phyloP scores from a whole-genome alignment of 2,888 invertebrate genomes.

The Drosophila pseudotalamancana region DNA sequence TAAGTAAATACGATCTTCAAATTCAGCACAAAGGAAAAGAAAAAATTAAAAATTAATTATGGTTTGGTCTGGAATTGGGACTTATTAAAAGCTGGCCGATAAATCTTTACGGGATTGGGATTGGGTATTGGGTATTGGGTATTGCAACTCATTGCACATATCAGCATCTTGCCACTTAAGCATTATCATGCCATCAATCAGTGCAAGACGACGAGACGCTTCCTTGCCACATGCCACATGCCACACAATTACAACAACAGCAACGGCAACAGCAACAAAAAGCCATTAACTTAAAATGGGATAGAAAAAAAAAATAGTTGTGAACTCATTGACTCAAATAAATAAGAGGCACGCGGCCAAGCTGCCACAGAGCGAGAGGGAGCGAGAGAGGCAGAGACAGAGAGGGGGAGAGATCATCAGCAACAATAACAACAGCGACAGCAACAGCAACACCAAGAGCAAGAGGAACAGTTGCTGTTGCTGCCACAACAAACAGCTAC shows the following conservation, averaged over 20 bases:
- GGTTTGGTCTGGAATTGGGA: slow-evolving; percentile 19
- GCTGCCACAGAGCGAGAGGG: slow-evolving; percentile 21
- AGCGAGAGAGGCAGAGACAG: not conserved
- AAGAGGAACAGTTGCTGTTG: slow-evolving; percentile 18
- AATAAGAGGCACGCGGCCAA: slow-evolving; percentile 76
- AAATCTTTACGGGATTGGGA: slow-evolving; percentile 10
- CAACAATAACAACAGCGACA: slow-evolving; percentile 64
- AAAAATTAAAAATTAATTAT: slow-evolving; percentile 30
- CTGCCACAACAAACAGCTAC: slow-evolving; percentile 72
- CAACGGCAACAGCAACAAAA: slow-evolving; percentile 42
- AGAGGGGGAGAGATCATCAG: slow-evolving; percentile 56
- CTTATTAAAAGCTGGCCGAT: slow-evolving; percentile 34
- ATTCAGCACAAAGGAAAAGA: not conserved
- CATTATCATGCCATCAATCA: slow-evolving; percentile 74
- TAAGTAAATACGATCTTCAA: not conserved
- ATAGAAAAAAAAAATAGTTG: slow-evolving; percentile 64
- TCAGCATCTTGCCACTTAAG: slow-evolving; percentile 66
- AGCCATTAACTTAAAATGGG: slow-evolving; percentile 54
- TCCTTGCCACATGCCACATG: slow-evolving; percentile 59
- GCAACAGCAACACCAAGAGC: slow-evolving; percentile 25
- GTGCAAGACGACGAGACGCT: slow-evolving; percentile 66
- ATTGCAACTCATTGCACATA: slow-evolving; percentile 49
- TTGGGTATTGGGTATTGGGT: not conserved
- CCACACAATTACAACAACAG: slow-evolving; percentile 33
- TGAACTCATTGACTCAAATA: slow-evolving; percentile 78